Evolutionary conservation across 2,797 vertebrate genomes (phyloP).

Genomic region (Loris lydekkerianus): DNA sequence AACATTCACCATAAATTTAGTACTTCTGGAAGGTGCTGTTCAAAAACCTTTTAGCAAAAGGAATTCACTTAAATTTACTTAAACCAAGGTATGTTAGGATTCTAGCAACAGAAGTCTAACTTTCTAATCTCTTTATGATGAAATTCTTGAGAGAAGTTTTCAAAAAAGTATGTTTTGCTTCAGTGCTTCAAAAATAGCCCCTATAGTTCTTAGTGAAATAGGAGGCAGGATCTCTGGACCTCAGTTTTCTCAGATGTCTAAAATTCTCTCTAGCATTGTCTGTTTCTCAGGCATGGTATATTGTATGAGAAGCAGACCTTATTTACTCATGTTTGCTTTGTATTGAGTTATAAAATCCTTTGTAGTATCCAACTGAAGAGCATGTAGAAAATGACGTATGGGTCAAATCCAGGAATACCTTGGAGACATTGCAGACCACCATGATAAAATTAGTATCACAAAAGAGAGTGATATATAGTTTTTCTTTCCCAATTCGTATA

Average conservation of each 20-base stretch:
- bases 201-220: neutral
- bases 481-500: neutral
- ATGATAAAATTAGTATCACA: neutral
- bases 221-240: neutral
- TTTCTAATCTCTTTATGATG: conserved; percentile 6
- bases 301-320: neutral
- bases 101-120: neutral
- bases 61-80: conserved; percentile 46
- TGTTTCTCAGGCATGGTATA: neutral
- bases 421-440: neutral
- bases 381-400: neutral
- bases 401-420: neutral
- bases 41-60: conserved; percentile 61
- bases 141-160: neutral
- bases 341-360: neutral
- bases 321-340: neutral
- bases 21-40: conserved; percentile 48
- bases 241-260: neutral
- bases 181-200: neutral
- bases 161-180: neutral
- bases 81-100: neutral
- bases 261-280: neutral
- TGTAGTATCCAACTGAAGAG: neutral
- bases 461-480: neutral
- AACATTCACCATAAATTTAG: conserved; percentile 58